Base-by-base conservation (phyloP, 2,113 vertebrate genomes). In the Microcebus tavaratra region DNA sequence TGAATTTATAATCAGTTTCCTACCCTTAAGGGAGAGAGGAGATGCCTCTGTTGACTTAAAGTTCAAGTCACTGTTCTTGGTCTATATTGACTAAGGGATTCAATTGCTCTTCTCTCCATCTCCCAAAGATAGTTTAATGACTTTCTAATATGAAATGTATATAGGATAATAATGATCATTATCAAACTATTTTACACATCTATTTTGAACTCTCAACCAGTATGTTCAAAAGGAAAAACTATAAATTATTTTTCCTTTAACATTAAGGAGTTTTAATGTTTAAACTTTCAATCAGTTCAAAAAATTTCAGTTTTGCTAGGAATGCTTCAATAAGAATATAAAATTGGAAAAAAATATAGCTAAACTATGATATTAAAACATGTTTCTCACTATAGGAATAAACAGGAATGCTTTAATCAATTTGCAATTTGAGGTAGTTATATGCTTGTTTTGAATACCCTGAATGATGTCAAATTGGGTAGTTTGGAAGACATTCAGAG, bases 401-500 rank as follows among this genome's bases (percentile, higher is more conserved):
- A 87, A 92, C 15, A 91, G 53, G 45, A 97, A 88, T 95, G 82
- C 1, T 81, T 93, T 73, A 36, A 96, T 91, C 34, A 82, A 9
- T 76, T 96, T 96, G 2, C 11, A 91, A 81, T 81, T 90, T 98
- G 31, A 88, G 59, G 36, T 29, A 94, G 25, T 57, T 80, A 59
- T 79, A 53, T 81, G 21, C 13, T 88, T 89, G 4, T 88, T 97
- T 88, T 36, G 93, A 89, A 63, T 76, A 72, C 15, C 1, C 70
- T 48, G 21, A 90, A 87, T 93, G 29, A 48, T 29, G 11, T 79
- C 79, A 88, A 36, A 96, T 14, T 50, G 25, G 23, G 25, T 36
- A 82, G 11, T 90, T 95, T 45, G 50, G n/a, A 90, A 96, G 93
- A 55, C 23, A 65, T 34, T 31, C 7, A 63, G 53, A 91, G 9